Evolutionary conservation across 1,140 invertebrate genomes (phyloP), one percentile per base, ranked within the genome.

Genomic region (Homalodisca vitripennis): DNA sequence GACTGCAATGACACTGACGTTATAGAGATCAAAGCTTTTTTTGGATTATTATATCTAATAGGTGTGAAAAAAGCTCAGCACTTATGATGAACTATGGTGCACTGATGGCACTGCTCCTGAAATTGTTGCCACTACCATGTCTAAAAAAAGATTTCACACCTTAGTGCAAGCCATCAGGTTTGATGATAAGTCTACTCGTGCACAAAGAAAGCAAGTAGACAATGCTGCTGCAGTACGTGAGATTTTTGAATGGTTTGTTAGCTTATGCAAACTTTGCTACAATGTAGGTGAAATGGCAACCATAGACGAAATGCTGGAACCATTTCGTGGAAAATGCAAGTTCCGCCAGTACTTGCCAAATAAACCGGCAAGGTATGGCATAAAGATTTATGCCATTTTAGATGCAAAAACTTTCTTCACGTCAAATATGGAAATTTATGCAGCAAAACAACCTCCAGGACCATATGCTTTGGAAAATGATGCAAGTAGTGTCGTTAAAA

Each of bases 141-240:
- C 57, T 3, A 31, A 31, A 34, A 64, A 34, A 17, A 31, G 62
- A 31, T 64, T 64, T 27, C 29, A 34, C 17, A 20, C 34, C 3
- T 20, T 64, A 2, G 12, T 34, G 32, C 27, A 20, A 34, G 1
- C 12, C 34, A 30, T 78, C 26, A 63, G 76, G 68, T 79, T 79
- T 70, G 76, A 78, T 67, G 72, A 78, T 65, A 57, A 32, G 30
- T 71, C 73, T 66, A 78, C 76, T 34, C 55, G 75, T 32, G 53
- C 3, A 48, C 34, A 75, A 72, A 67, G 77, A 65, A 69, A 29
- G 60, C 51, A 74, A 74, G 26, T 67, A n/a, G 78, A 79, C 55
- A 78, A 79, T 67, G 72, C 75, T 64, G 75, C 77, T 70, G 71
- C 76, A 41, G 75, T 78, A 29, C 71, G 69, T 57, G 72, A 77